These are phyloP conservation scores for Phasianus colchicus DNA, from an alignment of 2,113 vertebrate genomes.

Conservation along the genomic window DNA sequence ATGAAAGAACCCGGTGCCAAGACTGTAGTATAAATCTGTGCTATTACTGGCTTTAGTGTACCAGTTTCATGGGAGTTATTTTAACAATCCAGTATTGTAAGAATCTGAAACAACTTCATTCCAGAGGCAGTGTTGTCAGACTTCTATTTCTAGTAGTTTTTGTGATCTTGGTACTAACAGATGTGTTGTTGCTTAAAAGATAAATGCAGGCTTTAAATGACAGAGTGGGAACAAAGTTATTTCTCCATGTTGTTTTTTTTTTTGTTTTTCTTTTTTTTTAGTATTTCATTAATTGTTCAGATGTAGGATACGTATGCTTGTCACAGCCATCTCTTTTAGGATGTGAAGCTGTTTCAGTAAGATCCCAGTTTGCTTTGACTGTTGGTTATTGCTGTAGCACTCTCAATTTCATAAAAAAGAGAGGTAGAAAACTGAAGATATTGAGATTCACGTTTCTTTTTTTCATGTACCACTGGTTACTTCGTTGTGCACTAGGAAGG, in stretches of 20 bases:
- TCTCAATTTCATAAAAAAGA: background rate
- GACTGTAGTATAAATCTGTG: conserved; percentile 37
- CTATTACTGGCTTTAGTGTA: conserved; percentile 71
- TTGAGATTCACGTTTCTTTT: background rate
- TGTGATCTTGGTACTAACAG: conserved; percentile 20
- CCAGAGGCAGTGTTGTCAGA: conserved; percentile 53
- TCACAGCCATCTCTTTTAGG: background rate
- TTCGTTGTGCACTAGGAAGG: background rate
- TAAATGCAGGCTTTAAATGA: background rate
- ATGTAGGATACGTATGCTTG: background rate
- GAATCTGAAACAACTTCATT: conserved; percentile 66
- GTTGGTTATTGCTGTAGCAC: background rate
- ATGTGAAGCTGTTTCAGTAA: background rate
- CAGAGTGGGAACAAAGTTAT: background rate
- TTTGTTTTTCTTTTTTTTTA: background rate
- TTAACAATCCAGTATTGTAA: conserved; percentile 62
- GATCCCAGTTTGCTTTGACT: background rate
- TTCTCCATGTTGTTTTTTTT: background rate
- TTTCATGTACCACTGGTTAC: background rate
- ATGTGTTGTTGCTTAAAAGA: conserved; percentile 30
- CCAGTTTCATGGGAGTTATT: conserved; percentile 66
- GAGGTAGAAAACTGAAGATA: background rate
- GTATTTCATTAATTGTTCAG: background rate
- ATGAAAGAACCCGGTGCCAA: conserved; percentile 33
- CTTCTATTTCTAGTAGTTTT: conserved; percentile 61